These are phyloP conservation scores for Cephus nigrinus DNA, from an alignment of 2,888 invertebrate species.

Conservation along the genomic window DNA sequence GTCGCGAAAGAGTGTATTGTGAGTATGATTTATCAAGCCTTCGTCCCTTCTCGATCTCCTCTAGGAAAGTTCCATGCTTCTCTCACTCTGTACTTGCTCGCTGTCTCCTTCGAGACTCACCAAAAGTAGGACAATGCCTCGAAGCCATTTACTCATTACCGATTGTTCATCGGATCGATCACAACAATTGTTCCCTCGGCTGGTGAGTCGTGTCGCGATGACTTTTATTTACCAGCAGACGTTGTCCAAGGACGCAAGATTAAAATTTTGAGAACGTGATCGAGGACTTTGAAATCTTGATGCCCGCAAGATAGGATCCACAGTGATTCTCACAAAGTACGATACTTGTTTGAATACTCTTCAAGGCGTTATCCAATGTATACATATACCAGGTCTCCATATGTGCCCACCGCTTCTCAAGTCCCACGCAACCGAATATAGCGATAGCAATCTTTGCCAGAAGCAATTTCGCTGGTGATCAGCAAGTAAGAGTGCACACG, in stretches of 20 bases:
- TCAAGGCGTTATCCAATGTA: too few species aligned
- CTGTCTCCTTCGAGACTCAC: not conserved
- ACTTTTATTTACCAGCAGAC: not conserved
- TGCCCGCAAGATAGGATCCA: not conserved
- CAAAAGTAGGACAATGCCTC: not conserved
- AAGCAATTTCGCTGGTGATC: not conserved
- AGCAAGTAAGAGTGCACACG: not conserved
- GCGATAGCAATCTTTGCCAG: not conserved
- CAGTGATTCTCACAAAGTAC: not conserved
- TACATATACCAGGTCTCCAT: too few species aligned
- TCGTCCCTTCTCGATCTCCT: not conserved
- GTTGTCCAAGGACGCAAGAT: not conserved
- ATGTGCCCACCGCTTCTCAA: not conserved
- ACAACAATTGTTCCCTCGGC: not conserved
- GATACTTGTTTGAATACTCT: not conserved
- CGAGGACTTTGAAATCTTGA: not conserved
- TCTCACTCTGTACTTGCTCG: not conserved
- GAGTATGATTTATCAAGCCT: slow-evolving; percentile 40
- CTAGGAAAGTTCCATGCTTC: not conserved
- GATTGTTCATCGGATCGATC: not conserved
- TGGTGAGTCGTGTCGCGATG: not conserved
- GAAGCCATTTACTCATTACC: not conserved
- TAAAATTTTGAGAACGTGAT: not conserved
- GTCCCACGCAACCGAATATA: not conserved
- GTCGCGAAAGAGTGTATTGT: slow-evolving; percentile 68